phyloP scores from a whole-genome alignment of 2,888 invertebrate species.

The Amphipoea lucens region DNA sequence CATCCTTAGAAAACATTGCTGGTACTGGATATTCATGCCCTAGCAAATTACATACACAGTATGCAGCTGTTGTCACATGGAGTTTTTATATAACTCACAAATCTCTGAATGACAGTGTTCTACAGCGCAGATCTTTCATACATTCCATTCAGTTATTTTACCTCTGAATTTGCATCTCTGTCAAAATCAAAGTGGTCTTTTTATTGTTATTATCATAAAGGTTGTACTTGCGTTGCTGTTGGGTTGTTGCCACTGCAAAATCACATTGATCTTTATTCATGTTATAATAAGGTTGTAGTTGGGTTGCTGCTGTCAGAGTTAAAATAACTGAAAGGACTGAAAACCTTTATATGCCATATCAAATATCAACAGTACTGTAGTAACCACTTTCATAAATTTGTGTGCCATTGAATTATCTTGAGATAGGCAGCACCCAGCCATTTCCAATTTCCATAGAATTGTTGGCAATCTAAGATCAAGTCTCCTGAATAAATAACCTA shows the following conservation, averaged over 20 bases:
- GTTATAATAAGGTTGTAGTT: not conserved
- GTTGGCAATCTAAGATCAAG: not conserved
- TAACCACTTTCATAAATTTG: not conserved
- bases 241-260: not conserved
- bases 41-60: not conserved
- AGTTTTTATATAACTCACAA: too few species aligned
- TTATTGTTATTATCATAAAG: not conserved
- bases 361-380: not conserved
- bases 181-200: not conserved
- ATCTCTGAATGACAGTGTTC: too few species aligned
- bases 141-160: not conserved
- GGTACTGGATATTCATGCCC: not conserved
- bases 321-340: not conserved
- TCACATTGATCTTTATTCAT: not conserved
- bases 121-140: too few species aligned
- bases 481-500: not conserved
- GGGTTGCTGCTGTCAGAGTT: not conserved
- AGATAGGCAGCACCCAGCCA: not conserved
- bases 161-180: not conserved
- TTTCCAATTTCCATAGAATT: not conserved
- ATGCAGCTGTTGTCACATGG: not conserved
- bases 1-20: not conserved
- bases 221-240: not conserved
- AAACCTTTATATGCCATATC: not conserved
- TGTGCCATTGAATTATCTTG: not conserved